phyloP scores from a whole-genome alignment of 2,113 vertebrate genomes.

The Turnix velox region DNA sequence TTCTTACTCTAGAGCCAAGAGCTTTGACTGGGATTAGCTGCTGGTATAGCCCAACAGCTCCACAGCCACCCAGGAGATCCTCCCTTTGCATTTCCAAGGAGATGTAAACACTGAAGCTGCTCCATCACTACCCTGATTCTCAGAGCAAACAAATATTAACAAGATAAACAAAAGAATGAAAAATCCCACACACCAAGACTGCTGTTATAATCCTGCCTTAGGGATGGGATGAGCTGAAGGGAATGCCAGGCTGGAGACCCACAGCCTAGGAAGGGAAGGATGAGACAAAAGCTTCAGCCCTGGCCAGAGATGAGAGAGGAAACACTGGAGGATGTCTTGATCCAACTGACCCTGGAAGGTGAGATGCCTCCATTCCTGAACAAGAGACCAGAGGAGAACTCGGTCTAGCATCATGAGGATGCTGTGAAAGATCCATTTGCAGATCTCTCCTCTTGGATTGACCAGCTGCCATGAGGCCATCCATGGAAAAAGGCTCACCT shows the following conservation, averaged over 20 bases:
- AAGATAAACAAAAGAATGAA: slow-evolving; percentile 52
- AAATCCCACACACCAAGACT: slow-evolving; percentile 45
- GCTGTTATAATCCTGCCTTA: background rate
- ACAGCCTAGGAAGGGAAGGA: background rate
- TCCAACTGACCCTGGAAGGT: background rate
- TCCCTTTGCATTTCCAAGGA: slow-evolving; percentile 37
- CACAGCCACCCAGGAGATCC: background rate
- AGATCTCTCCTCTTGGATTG: background rate
- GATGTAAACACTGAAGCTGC: slow-evolving; percentile 35
- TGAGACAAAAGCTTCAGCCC: background rate
- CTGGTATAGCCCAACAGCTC: background rate
- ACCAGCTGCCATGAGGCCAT: slow-evolving; percentile 46
- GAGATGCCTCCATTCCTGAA: background rate
- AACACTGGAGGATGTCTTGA: background rate
- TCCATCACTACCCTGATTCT: background rate
- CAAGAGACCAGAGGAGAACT: background rate
- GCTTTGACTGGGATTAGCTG: background rate
- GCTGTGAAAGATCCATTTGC: background rate
- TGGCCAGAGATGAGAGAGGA: background rate
- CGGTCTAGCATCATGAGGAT: background rate
- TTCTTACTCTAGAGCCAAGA: background rate
- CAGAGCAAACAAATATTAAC: slow-evolving; percentile 54
- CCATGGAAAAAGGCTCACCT: background rate
- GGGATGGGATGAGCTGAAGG: background rate
- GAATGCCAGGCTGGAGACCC: background rate